These are phyloP conservation scores for Eremobia ochroleuca DNA, from an alignment of 2,888 invertebrate genomes.

Conservation along the genomic window DNA sequence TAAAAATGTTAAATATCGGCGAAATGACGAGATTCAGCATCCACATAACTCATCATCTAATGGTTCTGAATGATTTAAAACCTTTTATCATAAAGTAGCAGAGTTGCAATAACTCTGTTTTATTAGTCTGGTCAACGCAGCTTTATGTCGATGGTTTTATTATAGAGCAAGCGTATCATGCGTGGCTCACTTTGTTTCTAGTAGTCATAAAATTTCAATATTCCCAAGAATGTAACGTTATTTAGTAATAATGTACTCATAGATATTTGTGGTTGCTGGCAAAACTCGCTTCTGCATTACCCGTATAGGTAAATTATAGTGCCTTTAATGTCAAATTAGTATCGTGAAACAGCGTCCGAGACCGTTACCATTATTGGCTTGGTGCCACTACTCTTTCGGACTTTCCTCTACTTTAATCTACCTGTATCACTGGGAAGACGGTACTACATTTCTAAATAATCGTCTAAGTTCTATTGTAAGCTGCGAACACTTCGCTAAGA, in stretches of 20 bases:
- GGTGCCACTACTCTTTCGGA: slow-evolving; percentile 81
- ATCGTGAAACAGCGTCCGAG: slow-evolving; percentile 79
- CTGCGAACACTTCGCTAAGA: slow-evolving; percentile 63
- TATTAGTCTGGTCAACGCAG: slow-evolving; percentile 89
- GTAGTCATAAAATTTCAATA: slow-evolving; percentile 81
- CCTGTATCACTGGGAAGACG: slow-evolving; percentile 68
- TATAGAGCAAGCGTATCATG: slow-evolving; percentile 81
- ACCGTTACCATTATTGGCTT: slow-evolving; percentile 84
- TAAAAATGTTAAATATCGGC: slow-evolving; percentile 89
- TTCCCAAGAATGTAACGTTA: slow-evolving; percentile 72
- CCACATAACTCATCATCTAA: slow-evolving; percentile 90
- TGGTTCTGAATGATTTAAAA: slow-evolving; percentile 90
- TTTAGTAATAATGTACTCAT: slow-evolving; percentile 72
- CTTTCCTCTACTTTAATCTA: slow-evolving; percentile 77
- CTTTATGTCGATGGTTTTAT: slow-evolving; percentile 87
- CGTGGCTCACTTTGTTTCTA: slow-evolving; percentile 80
- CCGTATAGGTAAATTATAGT: slow-evolving; percentile 82
- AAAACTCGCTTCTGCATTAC: slow-evolving; percentile 78
- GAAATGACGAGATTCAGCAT: slow-evolving; percentile 88
- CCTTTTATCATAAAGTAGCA: slow-evolving; percentile 90
- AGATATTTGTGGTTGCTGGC: slow-evolving; percentile 80
- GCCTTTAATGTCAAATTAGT: slow-evolving; percentile 87
- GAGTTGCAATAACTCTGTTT: slow-evolving; percentile 89
- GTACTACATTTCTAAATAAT: slow-evolving; percentile 71
- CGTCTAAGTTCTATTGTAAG: slow-evolving; percentile 69